These are phyloP conservation scores for Chauna torquata DNA, from an alignment of 2,113 vertebrate species.

Conservation along the genomic window DNA sequence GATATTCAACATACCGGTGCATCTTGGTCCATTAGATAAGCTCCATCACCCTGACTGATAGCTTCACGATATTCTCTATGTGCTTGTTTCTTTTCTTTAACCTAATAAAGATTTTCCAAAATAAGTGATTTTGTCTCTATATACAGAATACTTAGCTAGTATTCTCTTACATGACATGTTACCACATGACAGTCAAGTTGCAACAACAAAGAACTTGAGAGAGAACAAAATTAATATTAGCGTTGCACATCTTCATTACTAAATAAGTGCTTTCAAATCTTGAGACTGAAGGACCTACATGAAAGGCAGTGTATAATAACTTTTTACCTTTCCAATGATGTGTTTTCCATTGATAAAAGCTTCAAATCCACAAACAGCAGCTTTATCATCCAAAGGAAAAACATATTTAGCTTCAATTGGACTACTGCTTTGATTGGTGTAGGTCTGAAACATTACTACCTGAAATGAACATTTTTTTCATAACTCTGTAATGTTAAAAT, in stretches of 20 bases:
- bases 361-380: slow-evolving; percentile 90
- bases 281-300: background rate
- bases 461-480: slow-evolving; percentile 34
- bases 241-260: background rate
- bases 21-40: slow-evolving; percentile 91
- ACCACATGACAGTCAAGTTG: background rate
- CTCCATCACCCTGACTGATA: slow-evolving; percentile 81
- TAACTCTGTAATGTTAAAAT: background rate
- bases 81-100: slow-evolving; percentile 87
- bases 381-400: slow-evolving; percentile 87
- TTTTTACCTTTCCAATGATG: slow-evolving; percentile 84
- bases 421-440: slow-evolving; percentile 77
- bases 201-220: background rate
- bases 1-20: slow-evolving; percentile 71
- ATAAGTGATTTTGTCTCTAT: background rate
- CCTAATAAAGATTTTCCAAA: slow-evolving; percentile 69
- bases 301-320: background rate
- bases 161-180: background rate
- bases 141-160: background rate
- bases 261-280: background rate
- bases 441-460: slow-evolving; percentile 88
- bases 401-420: slow-evolving; percentile 90
- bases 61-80: slow-evolving; percentile 82
- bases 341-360: slow-evolving; percentile 92
- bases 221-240: background rate